Evolutionary conservation across 1,140 invertebrate species (phyloP).

Genomic region (Zophobas atratus): DNA sequence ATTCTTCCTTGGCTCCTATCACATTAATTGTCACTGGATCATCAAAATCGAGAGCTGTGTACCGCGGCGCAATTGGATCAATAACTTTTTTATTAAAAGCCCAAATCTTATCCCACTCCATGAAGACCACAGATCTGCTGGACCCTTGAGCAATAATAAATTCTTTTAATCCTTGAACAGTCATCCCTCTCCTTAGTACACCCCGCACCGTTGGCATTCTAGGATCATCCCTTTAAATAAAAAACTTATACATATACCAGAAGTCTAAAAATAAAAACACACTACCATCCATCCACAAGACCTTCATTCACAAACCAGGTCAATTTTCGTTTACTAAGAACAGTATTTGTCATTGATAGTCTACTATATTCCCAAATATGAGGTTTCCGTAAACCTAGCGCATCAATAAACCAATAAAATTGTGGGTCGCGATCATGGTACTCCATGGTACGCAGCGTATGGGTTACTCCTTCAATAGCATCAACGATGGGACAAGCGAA

Average conservation of each 20-base stretch:
- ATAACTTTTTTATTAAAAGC: constrained; percentile 99
- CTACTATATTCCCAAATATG: constrained; percentile 96
- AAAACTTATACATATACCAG: constrained; percentile 59
- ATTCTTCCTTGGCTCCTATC: constrained; percentile 75
- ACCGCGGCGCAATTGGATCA: constrained; percentile 92
- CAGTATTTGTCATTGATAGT: constrained; percentile 96
- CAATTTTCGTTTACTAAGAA: constrained; percentile 96
- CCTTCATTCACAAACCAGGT: constrained; percentile 98
- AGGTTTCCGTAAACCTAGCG: constrained; percentile 88
- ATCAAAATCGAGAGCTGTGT: constrained; percentile 86
- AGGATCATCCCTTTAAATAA: constrained; percentile 90
- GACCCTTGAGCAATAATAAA: constrained; percentile 99
- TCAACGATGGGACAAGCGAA: constrained; percentile 99
- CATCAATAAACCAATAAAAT: constrained; percentile 97
- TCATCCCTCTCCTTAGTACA: constrained; percentile 95
- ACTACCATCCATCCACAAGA: constrained; percentile 94
- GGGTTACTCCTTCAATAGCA: constrained; percentile 96
- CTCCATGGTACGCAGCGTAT: constrained; percentile 97
- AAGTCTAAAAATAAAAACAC: no score
- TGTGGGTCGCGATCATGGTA: constrained; percentile 98
- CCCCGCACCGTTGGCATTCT: constrained; percentile 98
- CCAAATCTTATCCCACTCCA: constrained; percentile 99
- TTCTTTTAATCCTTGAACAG: constrained; percentile 96
- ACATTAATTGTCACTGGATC: constrained; percentile 80
- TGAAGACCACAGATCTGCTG: constrained; percentile 96